Base-by-base conservation (phyloP, 2,888 invertebrate genomes). In the Sminthurinus aureus region DNA sequence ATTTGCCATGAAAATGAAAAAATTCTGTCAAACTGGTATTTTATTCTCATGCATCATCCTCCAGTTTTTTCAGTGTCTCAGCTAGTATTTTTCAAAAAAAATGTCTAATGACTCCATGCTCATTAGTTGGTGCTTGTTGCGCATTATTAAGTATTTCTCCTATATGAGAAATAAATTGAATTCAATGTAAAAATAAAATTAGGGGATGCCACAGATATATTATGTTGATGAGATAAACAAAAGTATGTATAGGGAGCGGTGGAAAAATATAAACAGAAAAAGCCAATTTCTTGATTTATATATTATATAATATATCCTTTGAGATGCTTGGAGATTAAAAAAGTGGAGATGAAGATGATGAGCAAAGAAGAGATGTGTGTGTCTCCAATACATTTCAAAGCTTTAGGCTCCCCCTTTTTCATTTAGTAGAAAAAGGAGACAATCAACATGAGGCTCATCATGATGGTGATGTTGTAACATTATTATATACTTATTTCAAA, bases 351-450 rank as follows among this genome's bases (percentile, higher is more conserved):
- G 58, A 58, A 13, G 58, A 58, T 58, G 58, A 58, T 58, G 58
- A 38, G 6, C 58, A 13, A 15, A 15, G 58, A 58, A 13, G 13
- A 58, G 18, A 58, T 58, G 0, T 58, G 1, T 38, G 38, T 38
- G 38, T 58, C 58, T 58, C 58, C 58, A 58, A 9, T 58, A 58
- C 58, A 58, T 6, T 58, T 9, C 18, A 18, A 58, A 58, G 58
- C 71, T 71, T 13, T 71, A 71, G 71, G 26, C 71, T 71, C 71
- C 71, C 71, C 24, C 71, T 71, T 71, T 58, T 58, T 58, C 58
- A 18, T 58, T 18, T 58, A 52, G 9, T 11, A 58, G 58, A 58
- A 58, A 58, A 58, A 58, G 58, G 18, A 58, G 58, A 58, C 58
- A 18, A 58, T 13, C 58, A 58, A 18, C 15, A 58, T 15, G 9